phyloP scores from a whole-genome alignment of 1,140 invertebrate genomes.

The Caenorhabditis briggsae region DNA sequence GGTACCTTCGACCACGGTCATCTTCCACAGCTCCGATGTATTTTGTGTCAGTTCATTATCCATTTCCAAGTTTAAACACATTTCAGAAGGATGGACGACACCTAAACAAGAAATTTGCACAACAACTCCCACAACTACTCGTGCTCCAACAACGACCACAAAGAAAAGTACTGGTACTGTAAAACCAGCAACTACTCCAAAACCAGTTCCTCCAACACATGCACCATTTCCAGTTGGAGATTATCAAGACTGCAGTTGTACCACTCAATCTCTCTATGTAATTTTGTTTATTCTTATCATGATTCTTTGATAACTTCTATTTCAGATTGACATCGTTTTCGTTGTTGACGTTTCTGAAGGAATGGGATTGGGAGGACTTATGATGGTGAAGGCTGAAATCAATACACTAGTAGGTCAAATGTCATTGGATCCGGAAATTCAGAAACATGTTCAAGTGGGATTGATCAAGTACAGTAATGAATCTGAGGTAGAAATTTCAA shows the following conservation, averaged over 20 bases:
- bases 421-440: constrained; percentile 14
- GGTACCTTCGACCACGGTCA: too few relatives aligned
- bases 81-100: constrained; percentile 45
- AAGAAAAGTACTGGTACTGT: not conserved
- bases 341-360: constrained; percentile 18
- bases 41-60: too few relatives aligned
- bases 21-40: too few relatives aligned
- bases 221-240: constrained; percentile 20
- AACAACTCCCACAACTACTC: constrained; percentile 3
- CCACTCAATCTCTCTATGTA: constrained; percentile 30
- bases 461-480: constrained; percentile 32
- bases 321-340: constrained; percentile 44
- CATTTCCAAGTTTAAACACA: not conserved
- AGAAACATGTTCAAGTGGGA: constrained; percentile 43
- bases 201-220: constrained; percentile 36
- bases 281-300: not conserved
- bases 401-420: constrained; percentile 34
- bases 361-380: constrained; percentile 23
- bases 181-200: not conserved
- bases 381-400: constrained; percentile 30
- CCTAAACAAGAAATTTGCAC: constrained; percentile 17
- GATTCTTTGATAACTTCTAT: not conserved
- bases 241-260: constrained; percentile 50
- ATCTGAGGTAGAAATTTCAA: not conserved
- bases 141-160: constrained; percentile 20